Evolutionary conservation across 2,113 vertebrate genomes (phyloP).

Genomic region (Trichechus manatus): DNA sequence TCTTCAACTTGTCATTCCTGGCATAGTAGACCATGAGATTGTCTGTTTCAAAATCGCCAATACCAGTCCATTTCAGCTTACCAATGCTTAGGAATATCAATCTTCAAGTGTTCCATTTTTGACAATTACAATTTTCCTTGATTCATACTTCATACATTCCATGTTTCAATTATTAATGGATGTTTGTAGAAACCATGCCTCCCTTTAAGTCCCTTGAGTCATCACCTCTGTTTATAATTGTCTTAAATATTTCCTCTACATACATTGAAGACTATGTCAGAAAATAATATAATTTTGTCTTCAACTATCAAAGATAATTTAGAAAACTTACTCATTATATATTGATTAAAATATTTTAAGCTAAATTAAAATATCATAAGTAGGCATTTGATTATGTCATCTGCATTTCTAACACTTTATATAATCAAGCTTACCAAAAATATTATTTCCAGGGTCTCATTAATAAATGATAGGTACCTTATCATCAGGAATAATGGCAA

Average conservation of each 20-base stretch:
- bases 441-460: not conserved
- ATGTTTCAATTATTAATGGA: no score
- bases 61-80: no score
- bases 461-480: not conserved
- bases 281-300: not conserved
- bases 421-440: not conserved
- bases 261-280: not conserved
- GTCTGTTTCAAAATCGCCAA: no score
- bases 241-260: not conserved
- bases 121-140: no score
- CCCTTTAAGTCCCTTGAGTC: not conserved
- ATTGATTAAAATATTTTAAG: not conserved
- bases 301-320: not conserved
- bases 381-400: not conserved
- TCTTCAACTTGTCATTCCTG: no score
- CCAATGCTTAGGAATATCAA: no score
- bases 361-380: not conserved
- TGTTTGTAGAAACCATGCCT: not conserved
- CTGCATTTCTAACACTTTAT: not conserved
- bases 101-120: no score
- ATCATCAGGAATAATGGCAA: not conserved
- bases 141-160: no score
- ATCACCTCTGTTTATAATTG: not conserved
- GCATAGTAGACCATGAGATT: no score
- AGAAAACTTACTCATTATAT: not conserved